A percentile compares a stretch with the other conserved stretches of the same genome.
phyloP scores from a whole-genome alignment of 2,797 vertebrate genomes.

The Hozukius guyotensis region DNA sequence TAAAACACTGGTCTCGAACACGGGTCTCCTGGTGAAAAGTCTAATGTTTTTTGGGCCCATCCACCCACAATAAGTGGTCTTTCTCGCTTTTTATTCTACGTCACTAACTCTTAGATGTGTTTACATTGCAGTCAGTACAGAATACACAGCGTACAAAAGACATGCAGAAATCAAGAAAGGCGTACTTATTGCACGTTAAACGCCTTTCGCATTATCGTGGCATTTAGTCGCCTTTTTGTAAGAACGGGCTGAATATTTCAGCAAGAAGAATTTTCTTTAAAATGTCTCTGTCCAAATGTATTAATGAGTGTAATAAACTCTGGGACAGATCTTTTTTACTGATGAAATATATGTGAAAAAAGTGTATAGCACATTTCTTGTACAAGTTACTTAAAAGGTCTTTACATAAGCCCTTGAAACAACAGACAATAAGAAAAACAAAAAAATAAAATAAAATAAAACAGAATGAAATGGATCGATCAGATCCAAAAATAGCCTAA shows the following conservation, averaged over 20 bases:
- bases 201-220: no score
- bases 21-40: no score
- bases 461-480: background rate
- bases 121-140: no score
- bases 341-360: background rate
- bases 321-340: background rate
- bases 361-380: background rate
- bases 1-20: fast-evolving
- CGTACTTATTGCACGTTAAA: no score
- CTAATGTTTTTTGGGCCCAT: no score
- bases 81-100: fast-evolving
- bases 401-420: background rate
- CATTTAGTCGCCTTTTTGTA: no score
- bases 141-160: no score
- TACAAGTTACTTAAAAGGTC: background rate
- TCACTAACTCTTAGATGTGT: no score
- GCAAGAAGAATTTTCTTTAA: background rate
- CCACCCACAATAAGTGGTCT: no score
- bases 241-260: background rate
- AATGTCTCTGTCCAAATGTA: background rate
- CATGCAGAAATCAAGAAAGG: no score
- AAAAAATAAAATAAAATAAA: background rate
- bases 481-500: background rate
- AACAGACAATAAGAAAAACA: background rate
- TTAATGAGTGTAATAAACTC: background rate